Percentiles rank a stretch among this genome's conserved stretches.
phyloP scores from a whole-genome alignment of 2,888 invertebrate species.

The Candidula unifasciata region DNA sequence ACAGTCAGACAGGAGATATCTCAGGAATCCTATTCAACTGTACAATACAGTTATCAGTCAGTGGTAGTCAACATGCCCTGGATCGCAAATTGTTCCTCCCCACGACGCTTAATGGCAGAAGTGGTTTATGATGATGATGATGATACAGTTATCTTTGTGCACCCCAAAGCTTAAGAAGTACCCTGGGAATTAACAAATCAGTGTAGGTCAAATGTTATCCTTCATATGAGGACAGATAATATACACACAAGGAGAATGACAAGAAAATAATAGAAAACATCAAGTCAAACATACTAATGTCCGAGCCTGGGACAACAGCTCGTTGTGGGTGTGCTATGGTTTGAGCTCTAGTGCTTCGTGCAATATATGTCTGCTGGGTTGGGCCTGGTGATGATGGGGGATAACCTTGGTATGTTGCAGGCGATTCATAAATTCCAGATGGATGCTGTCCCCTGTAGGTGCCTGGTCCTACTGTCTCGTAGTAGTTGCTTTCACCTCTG shows the following conservation, averaged over 20 bases:
- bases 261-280: background rate
- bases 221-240: background rate
- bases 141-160: too few species aligned
- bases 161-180: too few species aligned
- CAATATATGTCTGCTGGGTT: constrained; percentile 64
- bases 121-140: too few species aligned
- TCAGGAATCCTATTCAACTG: too few species aligned
- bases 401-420: constrained; percentile 55
- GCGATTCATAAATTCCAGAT: constrained; percentile 39
- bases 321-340: constrained; percentile 64
- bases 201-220: too few species aligned
- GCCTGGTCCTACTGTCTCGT: constrained; percentile 47
- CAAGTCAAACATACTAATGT: constrained; percentile 55
- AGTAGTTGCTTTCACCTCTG: constrained; percentile 48
- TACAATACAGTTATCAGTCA: too few species aligned
- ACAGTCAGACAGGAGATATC: too few species aligned
- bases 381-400: constrained; percentile 46
- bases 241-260: background rate
- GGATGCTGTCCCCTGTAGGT: constrained; percentile 37
- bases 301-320: constrained; percentile 59
- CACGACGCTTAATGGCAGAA: too few species aligned
- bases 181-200: too few species aligned
- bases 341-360: constrained; percentile 64
- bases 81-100: too few species aligned
- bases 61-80: too few species aligned